These are phyloP conservation scores for Bothrops jararaca DNA, from an alignment of 2,113 vertebrate species.

Conservation along the genomic window DNA sequence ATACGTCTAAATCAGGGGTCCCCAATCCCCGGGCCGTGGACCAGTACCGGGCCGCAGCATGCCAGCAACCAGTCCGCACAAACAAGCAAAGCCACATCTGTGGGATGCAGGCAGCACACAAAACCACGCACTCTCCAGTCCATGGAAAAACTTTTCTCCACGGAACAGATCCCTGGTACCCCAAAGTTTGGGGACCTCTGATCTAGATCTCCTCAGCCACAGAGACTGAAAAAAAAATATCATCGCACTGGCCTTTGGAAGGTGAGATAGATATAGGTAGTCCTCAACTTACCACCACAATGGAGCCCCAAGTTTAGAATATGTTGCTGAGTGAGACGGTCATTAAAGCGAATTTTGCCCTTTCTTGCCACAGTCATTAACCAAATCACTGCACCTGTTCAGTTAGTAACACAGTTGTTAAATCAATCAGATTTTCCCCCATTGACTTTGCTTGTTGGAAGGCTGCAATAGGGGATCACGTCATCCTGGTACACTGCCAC, in stretches of 20 bases:
- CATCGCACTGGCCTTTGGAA: slow-evolving; percentile 2
- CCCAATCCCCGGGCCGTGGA: too few relatives aligned
- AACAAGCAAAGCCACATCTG: too few relatives aligned
- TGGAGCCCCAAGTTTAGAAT: background rate
- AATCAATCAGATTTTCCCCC: background rate
- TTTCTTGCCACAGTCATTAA: background rate
- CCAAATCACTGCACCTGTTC: too few relatives aligned
- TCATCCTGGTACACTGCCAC: background rate
- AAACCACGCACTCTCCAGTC: too few relatives aligned
- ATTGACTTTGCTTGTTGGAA: background rate
- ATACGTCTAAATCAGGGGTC: slow-evolving; percentile 23
- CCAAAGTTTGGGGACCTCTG: background rate
- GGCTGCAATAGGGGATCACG: background rate
- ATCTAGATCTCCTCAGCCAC: slow-evolving; percentile 13
- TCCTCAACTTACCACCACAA: background rate
- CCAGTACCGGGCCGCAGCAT: too few relatives aligned
- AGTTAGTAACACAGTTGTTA: background rate
- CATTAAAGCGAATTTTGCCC: background rate
- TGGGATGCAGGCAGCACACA: too few relatives aligned
- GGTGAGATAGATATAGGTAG: background rate
- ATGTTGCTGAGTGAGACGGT: background rate
- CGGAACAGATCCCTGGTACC: too few relatives aligned
- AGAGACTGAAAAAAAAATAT: background rate
- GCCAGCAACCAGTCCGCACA: too few relatives aligned
- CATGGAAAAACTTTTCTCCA: too few relatives aligned